Evolutionary conservation across 2,888 invertebrate genomes (phyloP), one percentile per base, ranked within the genome.

Genomic region (Andrena dorsata): DNA sequence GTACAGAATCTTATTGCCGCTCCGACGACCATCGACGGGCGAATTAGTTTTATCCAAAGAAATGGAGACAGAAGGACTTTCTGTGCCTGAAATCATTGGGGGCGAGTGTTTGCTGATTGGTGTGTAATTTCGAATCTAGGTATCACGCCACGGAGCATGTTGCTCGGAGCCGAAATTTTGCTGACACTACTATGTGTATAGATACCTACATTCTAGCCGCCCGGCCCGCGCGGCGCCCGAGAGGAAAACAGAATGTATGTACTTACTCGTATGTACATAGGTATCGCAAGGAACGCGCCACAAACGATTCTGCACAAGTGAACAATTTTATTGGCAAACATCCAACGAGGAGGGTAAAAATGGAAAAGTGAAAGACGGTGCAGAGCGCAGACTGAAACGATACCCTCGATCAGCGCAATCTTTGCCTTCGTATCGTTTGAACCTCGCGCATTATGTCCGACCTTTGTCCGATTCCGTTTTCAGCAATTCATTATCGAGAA

Each of bases 111-210:
- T 20, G 47, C 35, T 49, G 16, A 64, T 72, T 23, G 47, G 65
- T n/a, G n/a, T n/a, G n/a, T 47, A 65, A 65, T 68, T 23, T 60
- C 68, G 70, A 61, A 79, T 74, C 73, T 65, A n/a, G n/a, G n/a
- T n/a, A 70, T 81, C 20, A 16, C 35, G 51, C 13, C 47, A 51
- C 35, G 63, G 63, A 72, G 68, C 61, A 72, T 16, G 65, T 26
- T 70, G 28, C 26, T 2, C 41, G 32, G 35, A n/a, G 79, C 68
- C 73, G 70, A 81, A 73, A 69, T 73, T 79, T 69, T 60, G 41
- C 65, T 65, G 79, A 74, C 61, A 41, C 41, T 41, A 16, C 41
- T 41, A 4, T 41, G 5, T 16, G 41, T 16, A 41, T 41, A 41
- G 13, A 13, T 13, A 41, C 41, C 41, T 41, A 41, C 4, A 41